Evolutionary conservation across 2,113 vertebrate species (phyloP).

Genomic region (Octodon degus): DNA sequence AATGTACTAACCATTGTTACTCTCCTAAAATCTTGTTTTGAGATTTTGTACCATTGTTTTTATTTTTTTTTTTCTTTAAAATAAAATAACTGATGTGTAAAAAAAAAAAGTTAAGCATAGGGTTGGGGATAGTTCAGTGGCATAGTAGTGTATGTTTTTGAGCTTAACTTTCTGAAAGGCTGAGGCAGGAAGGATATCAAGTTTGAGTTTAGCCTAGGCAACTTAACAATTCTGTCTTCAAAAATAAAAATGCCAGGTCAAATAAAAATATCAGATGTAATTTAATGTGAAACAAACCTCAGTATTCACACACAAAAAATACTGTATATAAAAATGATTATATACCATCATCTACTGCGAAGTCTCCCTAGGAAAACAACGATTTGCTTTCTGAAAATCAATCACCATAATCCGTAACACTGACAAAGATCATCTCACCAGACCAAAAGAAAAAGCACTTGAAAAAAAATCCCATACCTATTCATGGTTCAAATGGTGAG

Average conservation of each 20-base stretch:
- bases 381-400: constrained; percentile 17
- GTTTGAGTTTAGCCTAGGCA: neutral
- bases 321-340: constrained; percentile 6
- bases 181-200: neutral
- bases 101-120: too few relatives aligned
- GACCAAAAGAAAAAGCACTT: neutral
- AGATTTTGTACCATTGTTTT: too few relatives aligned
- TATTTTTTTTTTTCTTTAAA: too few relatives aligned
- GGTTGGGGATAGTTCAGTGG: neutral
- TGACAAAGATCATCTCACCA: neutral
- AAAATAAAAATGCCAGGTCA: neutral
- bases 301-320: neutral
- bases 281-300: neutral
- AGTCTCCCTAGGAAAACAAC: neutral
- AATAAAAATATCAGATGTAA: neutral
- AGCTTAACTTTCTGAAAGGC: neutral
- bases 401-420: constrained; percentile 5
- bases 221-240: neutral
- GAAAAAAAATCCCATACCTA: constrained; percentile 7
- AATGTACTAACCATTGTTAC: too few relatives aligned
- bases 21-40: too few relatives aligned
- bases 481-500: neutral
- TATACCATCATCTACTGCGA: neutral
- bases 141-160: neutral
- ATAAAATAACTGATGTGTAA: too few relatives aligned